phyloP scores from a whole-genome alignment of 2,888 invertebrate genomes.

The Smittia aterrima region DNA sequence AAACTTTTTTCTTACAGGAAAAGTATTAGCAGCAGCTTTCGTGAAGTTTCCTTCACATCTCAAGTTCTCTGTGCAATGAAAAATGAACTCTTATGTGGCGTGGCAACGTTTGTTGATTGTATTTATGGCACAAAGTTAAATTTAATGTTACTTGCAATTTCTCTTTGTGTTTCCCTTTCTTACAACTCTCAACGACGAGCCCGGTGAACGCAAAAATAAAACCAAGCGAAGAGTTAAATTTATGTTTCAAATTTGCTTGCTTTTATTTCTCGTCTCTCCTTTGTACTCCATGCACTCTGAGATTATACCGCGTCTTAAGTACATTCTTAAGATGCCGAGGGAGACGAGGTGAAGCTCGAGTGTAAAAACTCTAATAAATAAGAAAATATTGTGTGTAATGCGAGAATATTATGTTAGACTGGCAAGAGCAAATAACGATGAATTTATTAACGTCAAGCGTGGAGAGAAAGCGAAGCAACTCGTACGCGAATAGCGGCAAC shows the following conservation, averaged over 20 bases:
- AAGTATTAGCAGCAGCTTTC: not conserved
- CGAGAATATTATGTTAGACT: not conserved
- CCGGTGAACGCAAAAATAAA: not conserved
- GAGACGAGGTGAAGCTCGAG: not conserved
- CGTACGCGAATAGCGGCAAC: not conserved
- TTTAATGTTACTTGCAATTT: constrained; percentile 41
- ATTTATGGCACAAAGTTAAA: constrained; percentile 40
- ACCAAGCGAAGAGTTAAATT: constrained; percentile 30
- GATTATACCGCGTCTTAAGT: constrained; percentile 18
- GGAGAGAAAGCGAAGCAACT: constrained; percentile 2
- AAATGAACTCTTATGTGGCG: constrained; percentile 39
- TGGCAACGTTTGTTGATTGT: constrained; percentile 39
- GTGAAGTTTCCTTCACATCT: not conserved
- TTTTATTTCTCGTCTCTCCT: not conserved
- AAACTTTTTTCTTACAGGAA: no score
- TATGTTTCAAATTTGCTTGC: constrained; percentile 37
- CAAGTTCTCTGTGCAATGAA: constrained; percentile 14
- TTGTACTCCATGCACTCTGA: constrained; percentile 6
- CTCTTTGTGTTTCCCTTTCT: constrained; percentile 2
- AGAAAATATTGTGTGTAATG: constrained; percentile 20
- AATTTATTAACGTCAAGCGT: constrained; percentile 39
- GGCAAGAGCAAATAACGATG: constrained; percentile 35
- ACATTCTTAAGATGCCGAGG: constrained; percentile 18
- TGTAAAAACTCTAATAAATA: constrained; percentile 27
- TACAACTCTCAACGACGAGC: constrained; percentile 2